Base-by-base conservation (phyloP, 92 coral and sea anemone species). In the Paramuricea clavata region DNA sequence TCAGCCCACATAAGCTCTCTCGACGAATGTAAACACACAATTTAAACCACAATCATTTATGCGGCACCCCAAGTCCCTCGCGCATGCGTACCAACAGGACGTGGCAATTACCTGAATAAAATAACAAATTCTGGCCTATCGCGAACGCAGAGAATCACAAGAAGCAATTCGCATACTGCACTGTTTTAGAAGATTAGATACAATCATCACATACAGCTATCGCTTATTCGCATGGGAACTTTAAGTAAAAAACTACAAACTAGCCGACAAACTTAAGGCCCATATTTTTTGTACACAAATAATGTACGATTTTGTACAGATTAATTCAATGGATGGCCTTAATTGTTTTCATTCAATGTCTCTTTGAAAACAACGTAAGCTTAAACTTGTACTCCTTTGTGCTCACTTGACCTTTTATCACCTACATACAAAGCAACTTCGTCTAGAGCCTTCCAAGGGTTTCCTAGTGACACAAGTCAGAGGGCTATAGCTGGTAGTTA, bases 21-120 rank as follows among this genome's bases (percentile, higher is more conserved):
- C 73, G 30, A 60, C 84, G 36, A 79, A 79, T 79, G 72, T 61
- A 79, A 79, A 79, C 54, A 79, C 57, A 36, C 73, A 49, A 61
- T 60, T 79, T 57, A 32, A 57, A 60, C 84, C 84, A 22, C 84
- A 79, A 61, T 64, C 84, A 61, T 79, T 59, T 79, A 79, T 79
- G 84, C 84, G 59, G 73, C 34, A 16, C 12, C 68, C 68, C 67
- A 17, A 25, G 31, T 39, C 50, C 8, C 27, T 0, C 12, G 34
- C 84, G 84, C 84, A 79, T 79, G 84, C 73, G 84, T 39, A 35
- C 15, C 13, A 27, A 13, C 25, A 10, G 50, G 22, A 19, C 9
- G 12, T 16, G 4, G 56, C 81, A 33, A 79, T 59, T 34, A 59
- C 67, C 6, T 22, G 26, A 34, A 33, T 28, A 30, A 54, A 27